Conservation (phyloP, 2,888 invertebrate species). For the Operophtera brumata region DNA sequence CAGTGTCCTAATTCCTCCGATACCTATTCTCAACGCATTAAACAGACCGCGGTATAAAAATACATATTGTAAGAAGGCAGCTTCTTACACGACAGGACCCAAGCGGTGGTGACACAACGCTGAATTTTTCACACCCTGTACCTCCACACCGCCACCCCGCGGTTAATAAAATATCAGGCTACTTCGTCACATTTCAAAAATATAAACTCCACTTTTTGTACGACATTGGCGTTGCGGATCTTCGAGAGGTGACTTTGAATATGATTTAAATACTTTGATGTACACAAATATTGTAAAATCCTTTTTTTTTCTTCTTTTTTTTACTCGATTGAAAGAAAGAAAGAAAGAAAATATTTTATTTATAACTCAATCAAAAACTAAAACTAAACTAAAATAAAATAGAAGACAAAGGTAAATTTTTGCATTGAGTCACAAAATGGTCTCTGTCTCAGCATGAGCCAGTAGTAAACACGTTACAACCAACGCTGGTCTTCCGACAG, state of each 20-base stretch:
- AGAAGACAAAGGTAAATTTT: too few species aligned
- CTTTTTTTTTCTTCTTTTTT: too few species aligned
- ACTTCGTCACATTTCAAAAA: slow-evolving; percentile 69
- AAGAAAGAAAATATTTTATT: too few species aligned
- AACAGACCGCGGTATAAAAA: slow-evolving; percentile 47
- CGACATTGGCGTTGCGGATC: background rate
- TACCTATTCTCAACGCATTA: slow-evolving; percentile 38
- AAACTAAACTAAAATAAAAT: too few species aligned
- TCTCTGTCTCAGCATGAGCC: too few species aligned
- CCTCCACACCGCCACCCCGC: slow-evolving; percentile 42
- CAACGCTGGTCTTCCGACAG: too few species aligned
- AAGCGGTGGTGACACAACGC: slow-evolving; percentile 39
- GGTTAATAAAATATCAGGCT: slow-evolving; percentile 69
- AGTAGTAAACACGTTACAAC: too few species aligned
- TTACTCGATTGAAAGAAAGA: too few species aligned
- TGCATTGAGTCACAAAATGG: too few species aligned
- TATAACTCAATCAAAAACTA: too few species aligned
- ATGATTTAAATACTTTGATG: too few species aligned
- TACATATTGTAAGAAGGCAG: slow-evolving; percentile 57
- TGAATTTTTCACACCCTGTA: slow-evolving; percentile 67
- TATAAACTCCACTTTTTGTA: slow-evolving; percentile 30
- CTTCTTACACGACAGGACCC: slow-evolving; percentile 48
- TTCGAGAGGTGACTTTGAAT: background rate
- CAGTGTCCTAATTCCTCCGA: slow-evolving; percentile 5
- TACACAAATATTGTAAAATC: too few species aligned